phyloP scores from a whole-genome alignment of 2,797 vertebrate species.

The Aulostomus chinensis region DNA sequence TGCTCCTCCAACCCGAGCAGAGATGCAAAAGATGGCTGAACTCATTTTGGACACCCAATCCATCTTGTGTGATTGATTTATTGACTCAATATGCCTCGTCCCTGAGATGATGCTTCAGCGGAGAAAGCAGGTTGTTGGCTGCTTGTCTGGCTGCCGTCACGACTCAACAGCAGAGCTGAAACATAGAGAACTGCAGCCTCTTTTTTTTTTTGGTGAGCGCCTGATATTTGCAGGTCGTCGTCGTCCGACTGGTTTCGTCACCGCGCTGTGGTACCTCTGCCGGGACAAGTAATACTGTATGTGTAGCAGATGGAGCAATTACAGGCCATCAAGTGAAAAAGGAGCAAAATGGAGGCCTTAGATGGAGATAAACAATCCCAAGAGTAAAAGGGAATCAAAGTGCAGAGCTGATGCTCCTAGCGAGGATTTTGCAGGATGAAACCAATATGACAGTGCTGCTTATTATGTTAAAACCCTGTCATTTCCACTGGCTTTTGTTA shows the following conservation, averaged over 20 bases:
- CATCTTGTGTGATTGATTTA: constrained; percentile 51
- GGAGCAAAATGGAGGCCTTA: constrained; percentile 42
- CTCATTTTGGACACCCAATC: constrained; percentile 35
- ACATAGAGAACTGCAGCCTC: not conserved
- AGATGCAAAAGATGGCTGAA: too few species aligned
- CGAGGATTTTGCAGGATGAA: constrained; percentile 38
- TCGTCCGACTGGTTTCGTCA: constrained; percentile 11
- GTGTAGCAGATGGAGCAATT: constrained; percentile 60
- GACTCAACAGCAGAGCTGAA: constrained; percentile 19
- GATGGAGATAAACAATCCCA: constrained; percentile 54
- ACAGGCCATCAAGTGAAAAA: constrained; percentile 29
- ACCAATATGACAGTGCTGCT: constrained; percentile 54
- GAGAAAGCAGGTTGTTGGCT: not conserved
- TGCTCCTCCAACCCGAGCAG: too few species aligned
- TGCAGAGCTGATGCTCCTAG: constrained; percentile 27
- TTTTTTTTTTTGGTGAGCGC: constrained; percentile 8
- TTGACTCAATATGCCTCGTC: constrained; percentile 52
- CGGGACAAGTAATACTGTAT: constrained; percentile 31
- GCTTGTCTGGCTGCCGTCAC: constrained; percentile 3
- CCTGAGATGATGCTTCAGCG: constrained; percentile 22
- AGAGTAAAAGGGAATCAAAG: constrained; percentile 48
- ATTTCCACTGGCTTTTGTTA: constrained; percentile 72
- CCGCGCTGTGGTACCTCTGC: constrained; percentile 19
- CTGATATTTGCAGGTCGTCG: constrained; percentile 35
- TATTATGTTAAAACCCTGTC: constrained; percentile 74